Percentiles rank a stretch among this genome's conserved stretches.
phyloP scores from a whole-genome alignment of 2,888 invertebrate species.

The Colostygia pectinataria region DNA sequence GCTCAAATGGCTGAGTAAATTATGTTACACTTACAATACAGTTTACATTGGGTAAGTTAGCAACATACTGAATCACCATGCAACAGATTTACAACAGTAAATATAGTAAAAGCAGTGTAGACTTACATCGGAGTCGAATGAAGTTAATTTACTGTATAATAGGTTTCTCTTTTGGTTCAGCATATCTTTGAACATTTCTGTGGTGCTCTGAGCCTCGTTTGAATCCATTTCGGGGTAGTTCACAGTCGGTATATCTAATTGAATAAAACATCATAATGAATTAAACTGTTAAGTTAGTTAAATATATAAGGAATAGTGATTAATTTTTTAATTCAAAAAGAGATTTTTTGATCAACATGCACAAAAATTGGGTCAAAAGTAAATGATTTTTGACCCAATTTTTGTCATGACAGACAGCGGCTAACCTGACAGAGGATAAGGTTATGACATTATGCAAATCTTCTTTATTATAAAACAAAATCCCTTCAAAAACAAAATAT shows the following conservation, averaged over 20 bases:
- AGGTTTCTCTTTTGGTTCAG: constrained; percentile 95
- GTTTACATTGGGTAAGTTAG: constrained; percentile 24
- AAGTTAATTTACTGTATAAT: constrained; percentile 92
- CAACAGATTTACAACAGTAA: constrained; percentile 49
- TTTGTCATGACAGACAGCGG: too few species aligned
- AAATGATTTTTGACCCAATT: too few species aligned
- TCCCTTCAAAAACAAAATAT: too few species aligned
- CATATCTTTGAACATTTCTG: constrained; percentile 97
- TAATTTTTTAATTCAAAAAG: too few species aligned
- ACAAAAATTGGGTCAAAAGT: too few species aligned
- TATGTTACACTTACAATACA: constrained; percentile 4
- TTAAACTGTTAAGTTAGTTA: not conserved
- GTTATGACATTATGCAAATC: too few species aligned
- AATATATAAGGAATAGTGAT: too few species aligned
- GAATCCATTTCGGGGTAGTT: constrained; percentile 85
- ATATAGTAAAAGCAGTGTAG: constrained; percentile 19
- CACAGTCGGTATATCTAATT: constrained; percentile 78
- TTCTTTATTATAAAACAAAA: too few species aligned
- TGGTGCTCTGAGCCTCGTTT: constrained; percentile 88
- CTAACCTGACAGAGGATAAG: too few species aligned
- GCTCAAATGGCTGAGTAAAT: constrained; percentile 36
- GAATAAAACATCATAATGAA: constrained; percentile 2
- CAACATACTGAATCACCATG: constrained; percentile 47
- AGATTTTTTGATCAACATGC: too few species aligned
- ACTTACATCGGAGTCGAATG: constrained; percentile 95